Evolutionary conservation across 2,113 vertebrate species (phyloP).

Genomic region (Bubalus kerabau): DNA sequence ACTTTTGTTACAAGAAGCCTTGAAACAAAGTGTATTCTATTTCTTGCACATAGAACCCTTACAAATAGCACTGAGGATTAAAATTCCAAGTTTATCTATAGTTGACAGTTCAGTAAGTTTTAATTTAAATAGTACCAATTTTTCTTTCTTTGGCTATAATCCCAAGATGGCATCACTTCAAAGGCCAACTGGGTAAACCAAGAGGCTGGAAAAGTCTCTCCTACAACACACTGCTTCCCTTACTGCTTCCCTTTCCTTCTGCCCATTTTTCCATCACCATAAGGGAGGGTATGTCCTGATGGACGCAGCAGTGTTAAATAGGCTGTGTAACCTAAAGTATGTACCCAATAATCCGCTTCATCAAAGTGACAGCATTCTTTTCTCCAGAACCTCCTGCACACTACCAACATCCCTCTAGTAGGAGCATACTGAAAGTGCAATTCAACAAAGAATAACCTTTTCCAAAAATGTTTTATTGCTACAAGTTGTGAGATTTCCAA

Average conservation of each 20-base stretch:
- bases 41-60: background rate
- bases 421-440: background rate
- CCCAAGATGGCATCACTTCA: background rate
- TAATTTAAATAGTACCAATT: background rate
- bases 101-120: background rate
- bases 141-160: background rate
- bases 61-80: background rate
- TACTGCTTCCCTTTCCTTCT: background rate
- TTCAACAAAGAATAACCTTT: background rate
- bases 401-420: background rate
- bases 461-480: conserved; percentile 50
- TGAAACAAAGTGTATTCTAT: background rate
- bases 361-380: background rate
- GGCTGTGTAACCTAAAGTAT: background rate
- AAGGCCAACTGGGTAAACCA: background rate
- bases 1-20: background rate
- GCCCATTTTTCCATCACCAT: background rate
- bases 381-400: background rate
- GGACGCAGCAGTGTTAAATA: background rate
- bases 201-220: background rate
- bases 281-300: background rate
- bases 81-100: background rate
- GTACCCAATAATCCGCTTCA: background rate
- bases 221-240: background rate
- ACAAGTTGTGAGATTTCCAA: background rate